Evolutionary conservation across 2,113 vertebrate species (phyloP).

Genomic region (Zosterops japonicus): DNA sequence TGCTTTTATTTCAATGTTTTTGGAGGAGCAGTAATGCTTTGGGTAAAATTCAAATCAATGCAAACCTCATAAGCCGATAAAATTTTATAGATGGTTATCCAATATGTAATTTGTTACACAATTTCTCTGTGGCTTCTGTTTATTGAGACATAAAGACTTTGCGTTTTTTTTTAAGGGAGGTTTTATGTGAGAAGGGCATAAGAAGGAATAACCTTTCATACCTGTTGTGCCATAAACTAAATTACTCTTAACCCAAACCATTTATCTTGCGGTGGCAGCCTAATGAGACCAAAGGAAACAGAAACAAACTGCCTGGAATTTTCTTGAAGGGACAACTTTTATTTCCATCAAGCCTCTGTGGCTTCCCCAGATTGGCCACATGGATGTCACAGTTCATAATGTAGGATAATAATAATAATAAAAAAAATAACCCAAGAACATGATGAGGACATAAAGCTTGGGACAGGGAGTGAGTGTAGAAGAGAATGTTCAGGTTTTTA

Average conservation of each 20-base stretch:
- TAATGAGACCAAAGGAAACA: conserved; percentile 57
- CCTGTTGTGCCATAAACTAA: conserved; percentile 56
- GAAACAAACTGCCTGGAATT: not conserved
- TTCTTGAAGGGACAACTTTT: not conserved
- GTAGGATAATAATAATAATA: not conserved
- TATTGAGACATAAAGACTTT: conserved; percentile 52
- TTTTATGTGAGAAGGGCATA: conserved; percentile 32
- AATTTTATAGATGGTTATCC: conserved; percentile 56
- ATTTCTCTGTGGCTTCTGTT: conserved; percentile 35
- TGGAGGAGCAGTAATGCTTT: not conserved
- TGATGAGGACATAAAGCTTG: not conserved
- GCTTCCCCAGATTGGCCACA: not conserved
- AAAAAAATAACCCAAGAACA: not conserved
- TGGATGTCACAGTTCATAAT: not conserved
- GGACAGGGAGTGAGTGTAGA: not conserved
- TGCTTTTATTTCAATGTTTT: not conserved
- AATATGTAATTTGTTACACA: conserved; percentile 57
- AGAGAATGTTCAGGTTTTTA: not conserved
- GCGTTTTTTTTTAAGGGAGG: not conserved
- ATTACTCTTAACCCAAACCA: conserved; percentile 57
- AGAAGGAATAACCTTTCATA: conserved; percentile 59
- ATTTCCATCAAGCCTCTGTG: not conserved
- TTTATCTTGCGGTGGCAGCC: conserved; percentile 50
- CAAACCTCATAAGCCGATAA: conserved; percentile 16
- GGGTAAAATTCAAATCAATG: conserved; percentile 52